Conservation (phyloP, 2,888 invertebrate species). For the Synanthedon vespiformis region DNA sequence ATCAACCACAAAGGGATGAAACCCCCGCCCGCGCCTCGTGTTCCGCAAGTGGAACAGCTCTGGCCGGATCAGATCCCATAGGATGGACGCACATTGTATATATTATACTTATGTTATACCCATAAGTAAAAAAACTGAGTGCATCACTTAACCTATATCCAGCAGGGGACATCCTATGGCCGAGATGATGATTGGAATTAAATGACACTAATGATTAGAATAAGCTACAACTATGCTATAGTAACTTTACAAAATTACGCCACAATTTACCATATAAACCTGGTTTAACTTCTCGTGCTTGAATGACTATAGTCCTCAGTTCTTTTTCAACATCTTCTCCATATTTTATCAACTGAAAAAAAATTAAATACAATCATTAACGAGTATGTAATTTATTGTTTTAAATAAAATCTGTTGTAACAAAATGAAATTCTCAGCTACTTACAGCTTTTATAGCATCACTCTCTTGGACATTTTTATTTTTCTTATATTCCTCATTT, state of each 20-base stretch:
- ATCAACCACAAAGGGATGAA: no score
- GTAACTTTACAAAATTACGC: slow-evolving; percentile 5
- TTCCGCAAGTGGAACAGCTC: no score
- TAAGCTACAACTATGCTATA: background rate
- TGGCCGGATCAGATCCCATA: no score
- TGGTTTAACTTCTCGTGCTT: slow-evolving; percentile 76
- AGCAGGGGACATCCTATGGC: no score
- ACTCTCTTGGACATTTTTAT: slow-evolving; percentile 71
- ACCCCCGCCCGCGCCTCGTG: no score
- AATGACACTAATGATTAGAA: no score
- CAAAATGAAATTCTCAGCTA: slow-evolving; percentile 3
- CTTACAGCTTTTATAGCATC: slow-evolving; percentile 75
- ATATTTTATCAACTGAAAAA: slow-evolving; percentile 75
- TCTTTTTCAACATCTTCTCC: slow-evolving; percentile 78
- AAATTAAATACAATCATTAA: background rate
- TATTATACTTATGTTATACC: no score
- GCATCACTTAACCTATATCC: no score
- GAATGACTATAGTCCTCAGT: slow-evolving; percentile 78
- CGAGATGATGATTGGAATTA: no score
- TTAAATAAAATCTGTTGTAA: background rate
- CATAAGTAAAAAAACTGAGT: no score
- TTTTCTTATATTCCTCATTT: slow-evolving; percentile 80
- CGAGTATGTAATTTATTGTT: background rate
- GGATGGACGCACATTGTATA: no score
- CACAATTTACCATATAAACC: slow-evolving; percentile 72